Base-by-base conservation (phyloP, 2,888 invertebrate species). In the Maniola hyperantus region DNA sequence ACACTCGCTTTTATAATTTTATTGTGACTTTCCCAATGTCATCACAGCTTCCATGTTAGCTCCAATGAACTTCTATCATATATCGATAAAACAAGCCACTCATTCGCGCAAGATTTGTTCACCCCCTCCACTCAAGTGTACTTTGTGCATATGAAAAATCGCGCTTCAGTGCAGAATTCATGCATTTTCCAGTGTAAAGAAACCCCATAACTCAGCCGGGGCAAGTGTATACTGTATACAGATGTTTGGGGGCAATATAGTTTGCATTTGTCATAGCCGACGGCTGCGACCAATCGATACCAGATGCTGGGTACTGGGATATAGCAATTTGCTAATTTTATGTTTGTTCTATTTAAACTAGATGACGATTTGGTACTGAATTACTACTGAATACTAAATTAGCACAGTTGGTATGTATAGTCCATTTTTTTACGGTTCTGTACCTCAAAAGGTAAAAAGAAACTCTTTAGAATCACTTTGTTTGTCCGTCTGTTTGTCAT, bases 251-350 rank as follows among this genome's bases (percentile, higher is more conserved):
- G 61, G 69, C 69, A 67, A 73, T 74, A 69, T 73, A 70, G 72
- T 71, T 71, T 74, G 73, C 70, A 75, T 75, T 72, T 73, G 74
- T 73, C 74, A 74, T 67, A 26, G 61, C 60, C 60, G 51, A 55
- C 63, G 51, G 62, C 64, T 61, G 67, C 65, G 67, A 71, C 48
- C 69, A 64, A 73, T 74, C 74, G 71, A 74, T 74, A 71, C 65
- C 48, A 50, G n/a, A 50, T 54, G 58, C 58, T 33, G 36, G 18
- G 34, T 61, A 20, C 57, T 46, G 10, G 15, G 13, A 57, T 62
- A 51, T 64, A 34, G 53, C 53, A 36, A 44, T 58, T 54, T 15
- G 36, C 4, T 55, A 36, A 39, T 55, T n/a, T 55, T 36, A 55
- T 18, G 54, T 15, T 53, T 53, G 53, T 50, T 48, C 46, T 48